Percentiles rank a stretch among this genome's conserved stretches.
These are phyloP conservation scores for Arctopsyche grandis DNA, from an alignment of 1,140 invertebrate genomes.

Conservation along the genomic window DNA sequence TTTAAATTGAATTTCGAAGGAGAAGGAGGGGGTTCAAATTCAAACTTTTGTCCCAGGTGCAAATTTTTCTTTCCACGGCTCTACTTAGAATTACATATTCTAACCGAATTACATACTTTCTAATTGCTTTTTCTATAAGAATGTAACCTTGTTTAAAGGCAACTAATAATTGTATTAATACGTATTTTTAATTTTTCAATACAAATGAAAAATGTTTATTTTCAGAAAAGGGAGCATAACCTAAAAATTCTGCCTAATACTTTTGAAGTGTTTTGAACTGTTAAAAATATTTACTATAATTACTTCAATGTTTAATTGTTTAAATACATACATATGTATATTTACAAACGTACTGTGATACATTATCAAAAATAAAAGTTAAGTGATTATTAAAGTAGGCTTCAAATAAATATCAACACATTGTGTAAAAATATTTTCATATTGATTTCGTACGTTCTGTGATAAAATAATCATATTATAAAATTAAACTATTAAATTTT, in stretches of 20 bases:
- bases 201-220: not conserved
- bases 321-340: not conserved
- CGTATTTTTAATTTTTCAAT: not conserved
- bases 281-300: slow-evolving; percentile 8
- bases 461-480: slow-evolving; percentile 20
- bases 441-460: slow-evolving; percentile 26
- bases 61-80: no score
- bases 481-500: not conserved
- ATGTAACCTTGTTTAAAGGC: no score
- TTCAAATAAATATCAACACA: not conserved
- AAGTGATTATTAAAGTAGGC: not conserved
- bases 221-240: not conserved
- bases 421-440: slow-evolving; percentile 25
- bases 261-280: slow-evolving; percentile 12
- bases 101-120: no score
- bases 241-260: slow-evolving; percentile 8
- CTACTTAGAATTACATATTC: no score
- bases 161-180: no score
- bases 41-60: no score
- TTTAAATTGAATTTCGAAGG: no score
- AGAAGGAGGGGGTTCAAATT: no score
- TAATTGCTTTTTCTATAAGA: no score
- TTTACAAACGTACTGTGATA: slow-evolving; percentile 17
- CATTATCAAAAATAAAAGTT: not conserved
- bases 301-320: not conserved